Evolutionary conservation across 2,888 invertebrate genomes (phyloP).

Genomic region (Mythimna loreyi): DNA sequence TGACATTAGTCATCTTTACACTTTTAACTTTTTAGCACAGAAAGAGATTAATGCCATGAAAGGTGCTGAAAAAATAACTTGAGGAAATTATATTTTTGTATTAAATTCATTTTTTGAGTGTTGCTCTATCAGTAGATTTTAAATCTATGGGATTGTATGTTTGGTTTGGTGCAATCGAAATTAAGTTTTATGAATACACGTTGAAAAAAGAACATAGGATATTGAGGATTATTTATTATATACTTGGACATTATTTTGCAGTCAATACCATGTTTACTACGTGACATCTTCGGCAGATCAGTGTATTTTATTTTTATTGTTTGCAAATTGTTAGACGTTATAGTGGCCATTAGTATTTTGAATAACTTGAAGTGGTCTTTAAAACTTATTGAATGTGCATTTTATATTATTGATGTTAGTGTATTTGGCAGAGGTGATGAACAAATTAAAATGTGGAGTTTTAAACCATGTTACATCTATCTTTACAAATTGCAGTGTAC

Average conservation of each 20-base stretch:
- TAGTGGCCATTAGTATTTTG: conserved; percentile 82
- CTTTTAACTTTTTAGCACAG: conserved; percentile 23
- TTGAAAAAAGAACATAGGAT: conserved; percentile 53
- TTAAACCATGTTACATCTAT: conserved; percentile 49
- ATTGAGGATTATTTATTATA: conserved; percentile 64
- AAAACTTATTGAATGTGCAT: conserved; percentile 62
- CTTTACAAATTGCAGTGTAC: conserved; percentile 66
- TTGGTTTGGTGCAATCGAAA: conserved; percentile 73
- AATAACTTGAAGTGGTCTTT: conserved; percentile 53
- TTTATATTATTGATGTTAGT: conserved; percentile 59
- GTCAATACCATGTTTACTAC: conserved; percentile 53
- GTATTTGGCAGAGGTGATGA: conserved; percentile 78
- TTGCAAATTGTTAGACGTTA: conserved; percentile 67
- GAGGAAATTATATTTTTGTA: conserved; percentile 60
- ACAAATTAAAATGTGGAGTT: conserved; percentile 58
- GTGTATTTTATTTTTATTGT: conserved; percentile 57
- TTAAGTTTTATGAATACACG: conserved; percentile 64
- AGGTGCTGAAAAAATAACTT: conserved; percentile 26
- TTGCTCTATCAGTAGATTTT: conserved; percentile 67
- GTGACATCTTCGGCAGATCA: conserved; percentile 58
- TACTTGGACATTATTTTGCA: conserved; percentile 58
- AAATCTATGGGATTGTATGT: conserved; percentile 76
- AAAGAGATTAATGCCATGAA: conserved; percentile 43
- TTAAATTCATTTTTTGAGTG: conserved; percentile 53
- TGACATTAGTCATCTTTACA: conserved; percentile 36